Base-by-base conservation (phyloP, 1,140 invertebrate species). In the Euschistus heros region DNA sequence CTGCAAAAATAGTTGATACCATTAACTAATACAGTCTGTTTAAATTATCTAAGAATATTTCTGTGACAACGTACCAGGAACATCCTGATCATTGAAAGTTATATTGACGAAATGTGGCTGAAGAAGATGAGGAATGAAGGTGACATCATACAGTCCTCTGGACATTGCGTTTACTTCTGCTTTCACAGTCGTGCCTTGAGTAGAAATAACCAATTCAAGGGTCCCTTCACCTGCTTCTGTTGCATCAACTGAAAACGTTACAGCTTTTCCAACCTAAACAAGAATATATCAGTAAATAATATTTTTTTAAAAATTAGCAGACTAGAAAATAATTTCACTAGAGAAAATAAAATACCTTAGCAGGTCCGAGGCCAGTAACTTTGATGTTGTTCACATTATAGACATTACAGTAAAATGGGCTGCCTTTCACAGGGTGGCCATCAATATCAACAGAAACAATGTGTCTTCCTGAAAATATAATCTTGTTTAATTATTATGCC, bases 151-250 rank as follows among this genome's bases (percentile, higher is more conserved):
- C 0, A 95, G 77, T 5, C 92, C 93, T 65, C 92, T 81, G 0
- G 92, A 91, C 72, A 91, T 87, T 30, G 92, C 92, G 6, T 92
- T 89, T 4, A 93, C 90, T 76, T 91, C 88, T 0, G 88, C 89
- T 73, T 91, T 91, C 4, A 91, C 88, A 2, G 89, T 91, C 65
- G 88, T 89, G 55, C 91, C 88, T 46, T 89, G 86, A 0, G 91
- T 94, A 42, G 91, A 95, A 0, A 98, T 92, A 0, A 96, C 92
- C 2, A 98, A 78, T 73, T 97, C 94, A 0, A 98, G 79, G 1
- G 94, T 97, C 14, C 95, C 95, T 76, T 97, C 93, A 0, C 95
- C 95, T 26, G 94, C 94, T 71, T 93, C 88, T 0, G 92, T 92
- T 0, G 94, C 94, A 79, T 98, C 94, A 44, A 98, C 94, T 70